phyloP scores from a whole-genome alignment of 2,888 invertebrate genomes.

The Ophioninae sp. region DNA sequence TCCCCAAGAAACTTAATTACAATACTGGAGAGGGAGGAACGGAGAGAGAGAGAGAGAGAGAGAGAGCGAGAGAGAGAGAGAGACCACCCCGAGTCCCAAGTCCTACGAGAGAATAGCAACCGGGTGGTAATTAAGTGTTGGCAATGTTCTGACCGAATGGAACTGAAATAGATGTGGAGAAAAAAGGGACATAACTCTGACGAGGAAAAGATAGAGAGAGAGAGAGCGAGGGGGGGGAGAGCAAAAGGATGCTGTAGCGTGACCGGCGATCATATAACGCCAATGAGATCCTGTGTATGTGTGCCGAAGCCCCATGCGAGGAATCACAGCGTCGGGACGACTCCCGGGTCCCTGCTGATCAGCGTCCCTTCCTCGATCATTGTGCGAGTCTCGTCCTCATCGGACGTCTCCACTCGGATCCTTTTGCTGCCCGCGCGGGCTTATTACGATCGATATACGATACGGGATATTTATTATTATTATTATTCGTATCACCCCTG shows the following conservation, averaged over 20 bases:
- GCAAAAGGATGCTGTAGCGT: conserved; percentile 67
- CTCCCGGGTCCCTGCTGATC: conserved; percentile 71
- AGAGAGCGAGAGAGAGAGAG: conserved; percentile 14
- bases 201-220: conserved; percentile 20
- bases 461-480: conserved; percentile 20
- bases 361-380: conserved; percentile 60
- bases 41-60: no score
- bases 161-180: conserved; percentile 44
- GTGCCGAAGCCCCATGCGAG: conserved; percentile 59
- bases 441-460: conserved; percentile 9
- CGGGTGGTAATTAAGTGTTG: conserved; percentile 75
- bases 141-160: conserved; percentile 67
- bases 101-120: conserved; percentile 62
- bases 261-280: conserved; percentile 75
- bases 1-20: no score
- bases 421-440: conserved; percentile 11
- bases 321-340: conserved; percentile 68
- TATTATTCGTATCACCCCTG: background rate
- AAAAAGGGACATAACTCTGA: conserved; percentile 48
- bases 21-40: no score
- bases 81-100: conserved; percentile 73
- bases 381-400: conserved; percentile 15
- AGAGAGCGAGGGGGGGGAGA: no score
- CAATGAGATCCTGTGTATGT: conserved; percentile 48
- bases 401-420: conserved; percentile 39